These are phyloP conservation scores for Mallotus villosus DNA, from an alignment of 2,797 vertebrate species.

Conservation along the genomic window DNA sequence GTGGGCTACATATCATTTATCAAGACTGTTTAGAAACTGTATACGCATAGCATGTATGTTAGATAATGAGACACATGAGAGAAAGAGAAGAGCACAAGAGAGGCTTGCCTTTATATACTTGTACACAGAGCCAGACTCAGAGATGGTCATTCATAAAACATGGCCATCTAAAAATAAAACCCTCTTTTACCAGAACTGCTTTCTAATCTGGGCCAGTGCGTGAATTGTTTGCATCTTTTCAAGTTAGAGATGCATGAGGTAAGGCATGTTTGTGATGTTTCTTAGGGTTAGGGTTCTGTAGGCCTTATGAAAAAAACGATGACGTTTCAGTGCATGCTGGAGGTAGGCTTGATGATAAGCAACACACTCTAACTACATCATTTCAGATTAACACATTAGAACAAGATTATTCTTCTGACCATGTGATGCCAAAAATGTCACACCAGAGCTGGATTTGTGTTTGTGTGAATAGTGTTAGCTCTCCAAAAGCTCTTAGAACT, in stretches of 20 bases:
- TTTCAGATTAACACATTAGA: background rate
- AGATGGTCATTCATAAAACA: constrained; percentile 74
- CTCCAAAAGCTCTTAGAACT: no score
- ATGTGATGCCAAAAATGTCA: background rate
- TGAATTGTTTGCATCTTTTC: constrained; percentile 49
- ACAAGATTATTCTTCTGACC: background rate
- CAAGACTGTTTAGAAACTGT: no score
- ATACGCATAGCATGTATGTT: no score
- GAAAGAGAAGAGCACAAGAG: constrained; percentile 14
- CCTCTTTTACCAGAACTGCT: constrained; percentile 53
- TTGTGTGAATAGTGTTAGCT: no score
- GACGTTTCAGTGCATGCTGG: background rate
- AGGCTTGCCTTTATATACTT: constrained; percentile 30
- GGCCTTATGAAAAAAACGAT: no score
- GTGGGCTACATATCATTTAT: no score
- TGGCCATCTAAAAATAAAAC: constrained; percentile 73
- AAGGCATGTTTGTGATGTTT: background rate
- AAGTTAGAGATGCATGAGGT: constrained; percentile 17
- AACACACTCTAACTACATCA: background rate
- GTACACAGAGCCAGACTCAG: constrained; percentile 26
- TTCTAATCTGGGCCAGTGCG: constrained; percentile 65
- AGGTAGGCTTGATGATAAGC: background rate
- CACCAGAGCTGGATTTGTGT: no score
- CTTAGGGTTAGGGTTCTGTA: no score
- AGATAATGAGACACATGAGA: no score